Conservation (phyloP, 2,797 vertebrate genomes). For the Rhinichthys osculus region DNA sequence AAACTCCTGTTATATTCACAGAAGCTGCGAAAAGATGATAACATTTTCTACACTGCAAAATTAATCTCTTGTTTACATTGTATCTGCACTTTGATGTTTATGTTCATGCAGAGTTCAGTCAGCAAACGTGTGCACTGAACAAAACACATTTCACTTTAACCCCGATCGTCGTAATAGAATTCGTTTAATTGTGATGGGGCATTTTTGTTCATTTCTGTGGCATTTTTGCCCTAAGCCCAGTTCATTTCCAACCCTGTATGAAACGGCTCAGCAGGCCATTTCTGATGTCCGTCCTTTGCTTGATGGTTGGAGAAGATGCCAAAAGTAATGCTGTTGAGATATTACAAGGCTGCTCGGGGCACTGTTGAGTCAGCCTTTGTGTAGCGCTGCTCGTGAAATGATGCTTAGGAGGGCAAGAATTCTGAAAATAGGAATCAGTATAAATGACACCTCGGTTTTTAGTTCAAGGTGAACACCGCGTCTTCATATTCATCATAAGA, state of each 20-base stretch:
- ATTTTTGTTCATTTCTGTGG: background rate
- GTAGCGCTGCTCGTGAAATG: conserved; percentile 12
- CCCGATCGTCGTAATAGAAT: background rate
- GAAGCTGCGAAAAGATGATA: background rate
- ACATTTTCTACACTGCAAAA: background rate
- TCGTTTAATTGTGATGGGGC: no score
- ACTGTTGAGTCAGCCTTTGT: conserved; percentile 60
- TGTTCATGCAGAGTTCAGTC: background rate
- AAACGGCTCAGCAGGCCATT: conserved; percentile 52
- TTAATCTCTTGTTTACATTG: background rate
- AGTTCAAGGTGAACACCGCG: conserved; percentile 69
- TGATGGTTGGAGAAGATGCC: conserved; percentile 55
- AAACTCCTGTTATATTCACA: background rate
- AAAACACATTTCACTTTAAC: background rate
- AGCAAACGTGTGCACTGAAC: background rate
- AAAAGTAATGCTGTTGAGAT: conserved; percentile 61
- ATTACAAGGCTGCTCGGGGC: conserved; percentile 49
- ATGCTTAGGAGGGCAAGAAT: conserved; percentile 24
- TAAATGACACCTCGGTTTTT: conserved; percentile 39
- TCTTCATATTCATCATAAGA: conserved; percentile 57
- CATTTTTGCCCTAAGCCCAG: background rate
- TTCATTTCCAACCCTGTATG: background rate
- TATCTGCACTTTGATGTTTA: background rate
- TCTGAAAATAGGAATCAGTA: conserved; percentile 15
- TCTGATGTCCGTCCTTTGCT: conserved; percentile 49